Evolutionary conservation across 2,113 vertebrate genomes (phyloP), one percentile per base, ranked within the genome.

Genomic region (Serinus canaria): DNA sequence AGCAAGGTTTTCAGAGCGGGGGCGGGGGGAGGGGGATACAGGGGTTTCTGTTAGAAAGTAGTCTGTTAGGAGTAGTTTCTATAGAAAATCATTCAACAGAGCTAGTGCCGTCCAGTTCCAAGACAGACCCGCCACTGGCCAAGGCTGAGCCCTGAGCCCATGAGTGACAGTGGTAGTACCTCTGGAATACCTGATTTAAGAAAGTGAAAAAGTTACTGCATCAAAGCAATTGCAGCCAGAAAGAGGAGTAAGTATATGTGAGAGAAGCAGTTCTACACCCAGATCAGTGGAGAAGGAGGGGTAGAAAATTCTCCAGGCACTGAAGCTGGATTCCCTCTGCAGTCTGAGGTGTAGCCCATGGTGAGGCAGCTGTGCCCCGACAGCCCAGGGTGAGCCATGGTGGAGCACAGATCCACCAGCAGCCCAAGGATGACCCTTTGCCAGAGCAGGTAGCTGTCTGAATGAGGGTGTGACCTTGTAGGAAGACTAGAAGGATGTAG

Each of bases 401-500:
- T 35, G 25, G 17, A 41, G 11, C n/a, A 55, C 33, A 58, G 31
- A 73, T 49, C 24, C 35, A 43, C 31, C 35, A 49, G 35, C 50
- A 66, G 49, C 22, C 27, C 15, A 50, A 37, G 18, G 12, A 33
- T 0, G 1, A 59, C 10, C 5, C 44, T 44, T 2, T 4, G 9
- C 17, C 21, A 11, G 21, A 33, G 25, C 27, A 66, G 43, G 12
- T 7, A 12, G 18, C 19, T 80, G 6, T 49, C 75, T 41, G 41
- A 72, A 72, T 25, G 31, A 73, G 22, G 5, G 7, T 74, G 28
- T 30, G 23, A 59, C 14, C 27, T 28, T 33, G 12, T 23, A 10
- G 27, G 7, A 73, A 35, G 58, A 49, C 20, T 30, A 37, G 55
- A n/a, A 75, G 23, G 6, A 39, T 23, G 21, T 31, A 30, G 14